Evolutionary conservation across 2,113 vertebrate genomes (phyloP).

Genomic region (Marmota flaviventris): DNA sequence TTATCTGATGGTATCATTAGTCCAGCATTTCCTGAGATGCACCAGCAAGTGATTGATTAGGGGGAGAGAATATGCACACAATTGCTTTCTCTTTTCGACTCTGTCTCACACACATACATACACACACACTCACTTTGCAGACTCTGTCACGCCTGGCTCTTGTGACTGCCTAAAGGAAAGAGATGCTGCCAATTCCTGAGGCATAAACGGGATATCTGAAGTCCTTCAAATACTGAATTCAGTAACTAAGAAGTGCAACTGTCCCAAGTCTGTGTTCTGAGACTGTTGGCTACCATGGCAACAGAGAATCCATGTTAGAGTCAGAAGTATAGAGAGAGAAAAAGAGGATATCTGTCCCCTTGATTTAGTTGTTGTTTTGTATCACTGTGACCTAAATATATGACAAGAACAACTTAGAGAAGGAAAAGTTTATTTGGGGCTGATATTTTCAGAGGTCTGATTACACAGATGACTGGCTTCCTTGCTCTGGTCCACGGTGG

Average conservation of each 20-base stretch:
- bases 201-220: not conserved
- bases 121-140: no score
- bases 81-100: no score
- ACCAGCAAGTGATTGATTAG: no score
- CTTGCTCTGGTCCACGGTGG: no score
- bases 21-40: not conserved
- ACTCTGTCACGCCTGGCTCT: not conserved
- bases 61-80: not conserved
- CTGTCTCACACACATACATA: no score
- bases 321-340: not conserved
- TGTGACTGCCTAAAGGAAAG: not conserved
- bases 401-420: no score
- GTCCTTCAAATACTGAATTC: not conserved
- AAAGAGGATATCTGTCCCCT: not conserved
- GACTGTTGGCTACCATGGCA: constrained; percentile 66
- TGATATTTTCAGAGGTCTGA: no score
- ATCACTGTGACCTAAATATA: no score
- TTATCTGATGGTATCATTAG: not conserved
- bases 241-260: constrained; percentile 29
- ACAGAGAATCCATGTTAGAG: not conserved
- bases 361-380: no score
- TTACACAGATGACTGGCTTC: no score
- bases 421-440: no score
- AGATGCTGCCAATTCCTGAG: not conserved
- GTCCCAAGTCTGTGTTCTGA: constrained; percentile 60